phyloP scores from a whole-genome alignment of 2,888 invertebrate genomes.

The Adelphocoris suturalis region DNA sequence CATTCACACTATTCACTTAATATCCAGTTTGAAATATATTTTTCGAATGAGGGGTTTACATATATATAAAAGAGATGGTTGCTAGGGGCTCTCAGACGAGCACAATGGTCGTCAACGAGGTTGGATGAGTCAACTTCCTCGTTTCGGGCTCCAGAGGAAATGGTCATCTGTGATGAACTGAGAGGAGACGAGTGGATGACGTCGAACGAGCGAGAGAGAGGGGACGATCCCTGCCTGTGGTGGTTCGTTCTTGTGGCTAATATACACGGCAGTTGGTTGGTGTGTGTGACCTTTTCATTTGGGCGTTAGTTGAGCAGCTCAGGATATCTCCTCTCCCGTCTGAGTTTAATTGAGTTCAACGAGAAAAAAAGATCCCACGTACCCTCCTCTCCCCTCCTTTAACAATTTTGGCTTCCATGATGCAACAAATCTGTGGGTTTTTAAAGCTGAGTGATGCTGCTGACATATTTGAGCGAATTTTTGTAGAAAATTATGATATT shows the following conservation, averaged over 20 bases:
- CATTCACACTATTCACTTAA: too few relatives aligned
- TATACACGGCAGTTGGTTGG: too few relatives aligned
- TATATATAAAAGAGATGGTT: neutral
- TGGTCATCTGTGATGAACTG: constrained; percentile 19
- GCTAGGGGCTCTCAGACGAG: constrained; percentile 6
- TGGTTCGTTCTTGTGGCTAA: too few relatives aligned
- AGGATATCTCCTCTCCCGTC: constrained; percentile 11
- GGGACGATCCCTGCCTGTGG: neutral
- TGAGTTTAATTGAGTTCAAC: constrained; percentile 34
- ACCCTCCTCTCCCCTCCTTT: neutral
- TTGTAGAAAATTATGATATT: too few relatives aligned
- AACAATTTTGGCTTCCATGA: neutral
- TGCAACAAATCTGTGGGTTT: neutral
- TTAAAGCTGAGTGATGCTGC: too few relatives aligned
- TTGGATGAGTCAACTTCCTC: constrained; percentile 22
- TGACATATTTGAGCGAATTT: too few relatives aligned
- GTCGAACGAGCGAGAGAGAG: neutral
- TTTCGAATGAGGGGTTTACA: too few relatives aligned
- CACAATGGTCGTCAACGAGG: constrained; percentile 1
- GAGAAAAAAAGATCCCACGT: constrained; percentile 29
- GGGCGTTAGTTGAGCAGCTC: neutral
- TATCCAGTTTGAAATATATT: too few relatives aligned
- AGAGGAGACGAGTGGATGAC: neutral
- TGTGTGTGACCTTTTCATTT: constrained; percentile 34
- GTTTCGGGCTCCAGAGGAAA: constrained; percentile 14